These are phyloP conservation scores for Luperina nickerlii DNA, from an alignment of 2,888 invertebrate genomes.

Conservation along the genomic window DNA sequence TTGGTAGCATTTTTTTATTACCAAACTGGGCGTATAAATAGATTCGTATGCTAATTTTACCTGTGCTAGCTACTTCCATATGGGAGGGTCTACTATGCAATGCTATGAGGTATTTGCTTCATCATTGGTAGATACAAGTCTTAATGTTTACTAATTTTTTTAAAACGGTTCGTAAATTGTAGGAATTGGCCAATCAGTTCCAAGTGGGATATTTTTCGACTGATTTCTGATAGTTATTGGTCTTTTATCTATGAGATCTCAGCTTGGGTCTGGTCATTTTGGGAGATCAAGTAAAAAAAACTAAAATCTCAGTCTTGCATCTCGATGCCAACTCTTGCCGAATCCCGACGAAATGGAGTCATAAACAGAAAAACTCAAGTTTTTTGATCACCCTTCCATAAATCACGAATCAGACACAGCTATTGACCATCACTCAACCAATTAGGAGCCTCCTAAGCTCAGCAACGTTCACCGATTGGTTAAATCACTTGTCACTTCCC, in stretches of 20 bases:
- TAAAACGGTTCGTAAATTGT: no score
- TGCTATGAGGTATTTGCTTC: neutral
- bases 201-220: neutral
- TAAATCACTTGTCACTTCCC: slow-evolving; percentile 34
- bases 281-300: no score
- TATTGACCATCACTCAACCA: slow-evolving; percentile 32
- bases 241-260: neutral
- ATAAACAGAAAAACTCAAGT: neutral
- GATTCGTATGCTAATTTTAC: neutral
- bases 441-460: slow-evolving; percentile 25
- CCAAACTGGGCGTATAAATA: neutral
- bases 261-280: neutral
- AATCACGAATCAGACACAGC: slow-evolving; percentile 21
- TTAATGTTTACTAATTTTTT: no score
- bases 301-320: neutral
- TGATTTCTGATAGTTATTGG: neutral
- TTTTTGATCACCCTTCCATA: neutral
- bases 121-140: no score
- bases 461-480: slow-evolving; percentile 30
- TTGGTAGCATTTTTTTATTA: neutral
- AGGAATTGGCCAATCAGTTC: neutral
- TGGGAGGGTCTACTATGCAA: neutral
- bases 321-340: no score
- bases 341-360: neutral
- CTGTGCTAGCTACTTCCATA: neutral